These are phyloP conservation scores for Scomber japonicus DNA, from an alignment of 2,113 vertebrate genomes.

Conservation along the genomic window DNA sequence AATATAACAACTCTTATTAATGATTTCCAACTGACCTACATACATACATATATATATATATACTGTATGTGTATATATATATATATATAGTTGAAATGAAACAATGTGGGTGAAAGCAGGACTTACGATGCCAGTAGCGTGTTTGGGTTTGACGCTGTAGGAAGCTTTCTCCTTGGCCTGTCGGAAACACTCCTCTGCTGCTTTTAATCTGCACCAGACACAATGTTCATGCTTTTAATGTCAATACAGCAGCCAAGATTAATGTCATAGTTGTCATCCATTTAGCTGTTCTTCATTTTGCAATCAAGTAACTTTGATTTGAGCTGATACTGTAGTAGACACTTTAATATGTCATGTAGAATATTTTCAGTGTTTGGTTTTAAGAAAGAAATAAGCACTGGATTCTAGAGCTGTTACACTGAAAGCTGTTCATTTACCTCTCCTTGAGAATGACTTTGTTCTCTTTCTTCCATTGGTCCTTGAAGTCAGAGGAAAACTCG, in stretches of 20 bases:
- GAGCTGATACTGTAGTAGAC: too few relatives aligned
- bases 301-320: not conserved
- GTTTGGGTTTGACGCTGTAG: constrained; percentile 96
- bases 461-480: constrained; percentile 98
- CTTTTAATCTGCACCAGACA: constrained; percentile 88
- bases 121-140: constrained; percentile 96
- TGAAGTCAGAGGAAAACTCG: constrained; percentile 98
- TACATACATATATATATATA: not conserved
- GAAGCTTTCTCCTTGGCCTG: constrained; percentile 95
- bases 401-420: not conserved
- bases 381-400: not conserved
- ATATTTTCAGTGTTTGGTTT: not conserved
- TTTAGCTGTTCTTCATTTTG: not conserved
- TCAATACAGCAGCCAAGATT: not conserved
- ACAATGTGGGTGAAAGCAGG: not conserved
- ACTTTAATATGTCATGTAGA: too few relatives aligned
- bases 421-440: constrained; percentile 82
- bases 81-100: not conserved
- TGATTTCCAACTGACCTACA: too few relatives aligned
- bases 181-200: constrained; percentile 92
- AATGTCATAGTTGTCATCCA: too few relatives aligned
- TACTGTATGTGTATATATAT: too few relatives aligned
- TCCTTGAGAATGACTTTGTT: constrained; percentile 96
- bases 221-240: not conserved
- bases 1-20: too few relatives aligned